phyloP scores from a whole-genome alignment of 2,113 vertebrate genomes.

The Labeo rohita region DNA sequence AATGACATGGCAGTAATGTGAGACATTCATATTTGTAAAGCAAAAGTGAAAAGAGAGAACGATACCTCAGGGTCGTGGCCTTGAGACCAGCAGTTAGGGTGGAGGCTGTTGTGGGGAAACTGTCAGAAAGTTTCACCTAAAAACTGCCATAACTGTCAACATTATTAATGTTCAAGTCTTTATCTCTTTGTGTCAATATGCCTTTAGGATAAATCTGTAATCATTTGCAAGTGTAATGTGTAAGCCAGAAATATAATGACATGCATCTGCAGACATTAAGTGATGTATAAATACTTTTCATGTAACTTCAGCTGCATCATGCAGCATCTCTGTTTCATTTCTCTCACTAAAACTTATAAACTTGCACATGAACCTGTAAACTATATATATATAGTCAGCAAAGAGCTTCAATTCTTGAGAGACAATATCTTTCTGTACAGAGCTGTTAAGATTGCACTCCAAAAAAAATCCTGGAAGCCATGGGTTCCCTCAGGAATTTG shows the following conservation, averaged over 20 bases:
- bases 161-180: neutral
- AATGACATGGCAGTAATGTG: neutral
- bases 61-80: neutral
- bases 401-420: neutral
- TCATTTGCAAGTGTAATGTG: neutral
- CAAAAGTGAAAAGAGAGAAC: neutral
- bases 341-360: neutral
- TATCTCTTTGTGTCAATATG: neutral
- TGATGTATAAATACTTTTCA: too few relatives aligned
- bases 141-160: neutral
- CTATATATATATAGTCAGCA: neutral
- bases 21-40: neutral
- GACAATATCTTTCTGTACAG: neutral
- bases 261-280: too few relatives aligned
- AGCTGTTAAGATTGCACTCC: neutral
- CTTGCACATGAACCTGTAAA: neutral
- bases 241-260: neutral
- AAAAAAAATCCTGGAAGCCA: neutral
- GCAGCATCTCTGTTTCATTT: neutral
- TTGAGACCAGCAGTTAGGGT: neutral
- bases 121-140: neutral
- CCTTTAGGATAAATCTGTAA: neutral
- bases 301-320: neutral
- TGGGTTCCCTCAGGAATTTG: neutral
- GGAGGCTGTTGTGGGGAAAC: neutral